phyloP scores from a whole-genome alignment of 1,140 invertebrate species.

The Agrypnia vestita region DNA sequence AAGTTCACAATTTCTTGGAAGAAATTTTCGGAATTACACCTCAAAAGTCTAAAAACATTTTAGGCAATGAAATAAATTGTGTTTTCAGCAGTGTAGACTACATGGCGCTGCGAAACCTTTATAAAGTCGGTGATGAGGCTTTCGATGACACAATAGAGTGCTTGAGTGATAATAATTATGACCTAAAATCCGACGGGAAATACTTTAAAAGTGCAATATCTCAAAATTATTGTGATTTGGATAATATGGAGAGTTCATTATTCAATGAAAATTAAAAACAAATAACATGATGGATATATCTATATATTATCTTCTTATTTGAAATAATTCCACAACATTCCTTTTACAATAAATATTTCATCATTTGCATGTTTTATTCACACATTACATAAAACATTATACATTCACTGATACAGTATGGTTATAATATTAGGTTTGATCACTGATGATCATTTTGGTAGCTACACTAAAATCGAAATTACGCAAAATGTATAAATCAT shows the following conservation, averaged over 20 bases:
- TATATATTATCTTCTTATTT: no score
- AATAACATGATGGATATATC: neutral
- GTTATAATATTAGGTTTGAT: no score
- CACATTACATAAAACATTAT: no score
- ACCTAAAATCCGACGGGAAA: conserved; percentile 52
- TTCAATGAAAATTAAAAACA: conserved; percentile 58
- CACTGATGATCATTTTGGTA: no score
- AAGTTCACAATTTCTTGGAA: conserved; percentile 82
- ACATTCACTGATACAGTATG: no score
- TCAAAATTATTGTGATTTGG: conserved; percentile 62
- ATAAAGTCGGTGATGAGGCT: neutral
- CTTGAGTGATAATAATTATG: conserved; percentile 40
- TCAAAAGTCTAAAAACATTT: conserved; percentile 64
- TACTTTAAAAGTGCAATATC: conserved; percentile 51
- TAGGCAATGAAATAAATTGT: conserved; percentile 61
- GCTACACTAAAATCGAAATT: no score
- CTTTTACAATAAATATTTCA: no score
- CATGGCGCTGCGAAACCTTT: conserved; percentile 41
- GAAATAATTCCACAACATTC: no score
- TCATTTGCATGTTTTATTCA: no score
- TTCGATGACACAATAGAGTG: conserved; percentile 7
- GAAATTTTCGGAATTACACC: conserved; percentile 72
- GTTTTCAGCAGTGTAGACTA: conserved; percentile 57
- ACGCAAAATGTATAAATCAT: no score
- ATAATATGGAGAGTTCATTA: conserved; percentile 67